These are phyloP conservation scores for Therioaphis trifolii DNA, from an alignment of 2,888 invertebrate genomes.

Conservation along the genomic window DNA sequence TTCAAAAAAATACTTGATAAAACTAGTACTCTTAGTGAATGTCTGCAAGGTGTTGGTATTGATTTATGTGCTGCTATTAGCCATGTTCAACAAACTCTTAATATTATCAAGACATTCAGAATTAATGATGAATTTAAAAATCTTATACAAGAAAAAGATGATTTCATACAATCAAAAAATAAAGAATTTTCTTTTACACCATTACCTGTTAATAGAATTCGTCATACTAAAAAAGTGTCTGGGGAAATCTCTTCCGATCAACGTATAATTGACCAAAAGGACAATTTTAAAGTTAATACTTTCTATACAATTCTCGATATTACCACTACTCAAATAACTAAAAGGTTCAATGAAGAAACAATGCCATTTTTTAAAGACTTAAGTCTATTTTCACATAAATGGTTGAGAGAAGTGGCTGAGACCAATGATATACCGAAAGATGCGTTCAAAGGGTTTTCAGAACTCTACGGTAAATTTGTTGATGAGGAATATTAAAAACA, in stretches of 20 bases:
- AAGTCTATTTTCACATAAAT: too few relatives aligned
- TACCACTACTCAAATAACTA: background rate
- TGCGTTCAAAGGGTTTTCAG: conserved; percentile 4
- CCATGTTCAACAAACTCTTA: background rate
- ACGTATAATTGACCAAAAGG: background rate
- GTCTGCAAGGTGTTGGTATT: background rate
- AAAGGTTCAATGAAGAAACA: background rate
- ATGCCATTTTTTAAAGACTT: too few relatives aligned
- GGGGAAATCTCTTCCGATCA: conserved; percentile 10
- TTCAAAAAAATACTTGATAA: conserved; percentile 18
- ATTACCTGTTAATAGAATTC: background rate
- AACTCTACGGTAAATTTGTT: conserved; percentile 1
- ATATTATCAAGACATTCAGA: background rate
- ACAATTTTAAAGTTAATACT: conserved; percentile 5
- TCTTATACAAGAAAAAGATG: background rate
- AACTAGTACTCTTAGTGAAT: background rate
- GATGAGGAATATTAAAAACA: background rate
- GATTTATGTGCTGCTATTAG: conserved; percentile 19
- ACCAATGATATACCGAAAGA: background rate
- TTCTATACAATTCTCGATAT: conserved; percentile 15
- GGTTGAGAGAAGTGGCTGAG: background rate
- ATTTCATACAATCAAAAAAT: conserved; percentile 6
- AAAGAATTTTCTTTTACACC: background rate
- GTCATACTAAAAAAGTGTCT: background rate
- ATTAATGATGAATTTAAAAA: conserved; percentile 6